A percentile compares a stretch with the other conserved stretches of the same genome.
Conservation (phyloP, 2,113 vertebrate species). For the Cyphomyrus plagiostoma region DNA sequence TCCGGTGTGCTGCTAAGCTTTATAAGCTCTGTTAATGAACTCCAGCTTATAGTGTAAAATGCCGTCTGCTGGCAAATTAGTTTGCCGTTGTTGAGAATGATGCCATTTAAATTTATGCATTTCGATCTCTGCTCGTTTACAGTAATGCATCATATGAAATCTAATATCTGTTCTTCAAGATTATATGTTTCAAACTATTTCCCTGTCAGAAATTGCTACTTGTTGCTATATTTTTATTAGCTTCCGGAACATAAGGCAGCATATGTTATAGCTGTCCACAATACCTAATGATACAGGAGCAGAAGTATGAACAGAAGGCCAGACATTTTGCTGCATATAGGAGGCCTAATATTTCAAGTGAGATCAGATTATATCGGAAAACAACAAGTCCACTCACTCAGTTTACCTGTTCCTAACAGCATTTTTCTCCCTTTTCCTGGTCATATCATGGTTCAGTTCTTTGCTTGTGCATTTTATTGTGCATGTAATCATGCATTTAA, state of each 20-base stretch:
- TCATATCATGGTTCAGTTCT: background rate
- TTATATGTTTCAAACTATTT: background rate
- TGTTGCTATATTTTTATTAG: background rate
- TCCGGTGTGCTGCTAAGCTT: background rate
- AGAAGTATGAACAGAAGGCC: background rate
- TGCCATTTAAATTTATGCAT: background rate
- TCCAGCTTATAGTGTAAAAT: background rate
- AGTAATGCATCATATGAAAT: background rate
- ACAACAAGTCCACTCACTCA: background rate
- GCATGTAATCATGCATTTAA: background rate
- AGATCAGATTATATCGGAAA: background rate
- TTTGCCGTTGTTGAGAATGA: background rate
- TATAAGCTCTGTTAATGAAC: background rate
- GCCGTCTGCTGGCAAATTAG: background rate
- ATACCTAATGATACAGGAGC: background rate
- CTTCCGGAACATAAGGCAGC: background rate
- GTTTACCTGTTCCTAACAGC: background rate
- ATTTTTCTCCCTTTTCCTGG: background rate
- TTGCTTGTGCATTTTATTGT: background rate
- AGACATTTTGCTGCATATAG: background rate
- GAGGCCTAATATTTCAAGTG: background rate
- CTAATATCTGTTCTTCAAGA: background rate
- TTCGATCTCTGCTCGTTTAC: background rate
- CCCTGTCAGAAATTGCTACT: background rate
- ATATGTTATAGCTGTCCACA: background rate